These are phyloP conservation scores for Lepus timidus DNA, from an alignment of 2,113 vertebrate genomes.

Conservation along the genomic window DNA sequence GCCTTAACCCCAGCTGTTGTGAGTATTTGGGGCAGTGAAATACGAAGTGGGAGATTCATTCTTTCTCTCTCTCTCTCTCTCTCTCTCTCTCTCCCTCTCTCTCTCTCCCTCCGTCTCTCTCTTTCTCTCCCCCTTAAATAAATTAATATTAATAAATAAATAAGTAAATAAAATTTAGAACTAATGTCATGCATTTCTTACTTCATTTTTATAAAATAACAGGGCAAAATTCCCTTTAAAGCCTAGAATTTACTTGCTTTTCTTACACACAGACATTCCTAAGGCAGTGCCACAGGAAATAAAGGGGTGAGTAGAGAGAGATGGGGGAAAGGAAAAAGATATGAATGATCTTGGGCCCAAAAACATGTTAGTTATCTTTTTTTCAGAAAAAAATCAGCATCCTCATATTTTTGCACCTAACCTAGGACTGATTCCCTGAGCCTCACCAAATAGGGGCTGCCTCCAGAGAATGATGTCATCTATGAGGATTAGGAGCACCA, in stretches of 20 bases:
- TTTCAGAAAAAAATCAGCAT: background rate
- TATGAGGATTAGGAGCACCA: background rate
- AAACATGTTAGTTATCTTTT: background rate
- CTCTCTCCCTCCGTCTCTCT: too few relatives aligned
- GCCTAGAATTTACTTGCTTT: background rate
- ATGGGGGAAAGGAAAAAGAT: fast-evolving
- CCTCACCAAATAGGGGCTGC: background rate
- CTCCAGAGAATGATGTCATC: background rate
- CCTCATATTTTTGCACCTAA: background rate
- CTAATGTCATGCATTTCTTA: background rate
- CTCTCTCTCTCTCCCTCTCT: too few relatives aligned
- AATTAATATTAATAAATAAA: too few relatives aligned
- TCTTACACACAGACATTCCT: background rate
- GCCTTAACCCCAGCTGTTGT: too few relatives aligned
- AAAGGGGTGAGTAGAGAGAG: background rate
- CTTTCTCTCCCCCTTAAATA: too few relatives aligned
- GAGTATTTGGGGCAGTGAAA: too few relatives aligned
- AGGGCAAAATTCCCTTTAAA: background rate
- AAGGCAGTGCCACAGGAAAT: background rate
- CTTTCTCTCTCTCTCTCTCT: too few relatives aligned
- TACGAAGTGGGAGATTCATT: too few relatives aligned
- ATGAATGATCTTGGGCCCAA: background rate
- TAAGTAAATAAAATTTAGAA: constrained; percentile 38
- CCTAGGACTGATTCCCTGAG: background rate
- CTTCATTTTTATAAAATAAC: background rate